phyloP scores from a whole-genome alignment of 1,140 invertebrate species.

The Ruditapes philippinarum region DNA sequence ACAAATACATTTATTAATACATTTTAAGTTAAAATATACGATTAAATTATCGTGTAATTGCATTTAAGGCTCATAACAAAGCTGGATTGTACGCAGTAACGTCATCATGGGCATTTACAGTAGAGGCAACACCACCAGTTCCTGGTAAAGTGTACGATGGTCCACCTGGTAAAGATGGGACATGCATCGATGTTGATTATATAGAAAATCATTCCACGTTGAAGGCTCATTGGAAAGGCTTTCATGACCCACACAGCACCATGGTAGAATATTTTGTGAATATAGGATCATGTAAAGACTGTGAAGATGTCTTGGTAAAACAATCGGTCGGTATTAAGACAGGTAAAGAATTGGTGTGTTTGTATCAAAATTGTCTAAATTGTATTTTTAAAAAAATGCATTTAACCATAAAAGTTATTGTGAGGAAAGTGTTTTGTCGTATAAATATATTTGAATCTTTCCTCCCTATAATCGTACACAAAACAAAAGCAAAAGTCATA shows the following conservation, averaged over 20 bases:
- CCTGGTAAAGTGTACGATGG: constrained; percentile 70
- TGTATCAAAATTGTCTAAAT: neutral
- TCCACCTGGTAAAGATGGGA: neutral
- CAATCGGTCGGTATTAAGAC: constrained; percentile 38
- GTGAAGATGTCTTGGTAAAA: constrained; percentile 64
- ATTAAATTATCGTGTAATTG: too few relatives aligned
- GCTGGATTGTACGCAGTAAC: constrained; percentile 53
- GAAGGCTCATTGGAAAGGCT: constrained; percentile 61
- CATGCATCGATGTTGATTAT: constrained; percentile 29
- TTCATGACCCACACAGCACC: constrained; percentile 61
- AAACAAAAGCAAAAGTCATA: too few relatives aligned
- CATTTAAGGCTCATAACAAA: constrained; percentile 67
- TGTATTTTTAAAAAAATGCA: too few relatives aligned
- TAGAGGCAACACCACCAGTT: constrained; percentile 59
- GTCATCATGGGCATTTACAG: constrained; percentile 44
- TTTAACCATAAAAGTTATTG: too few relatives aligned
- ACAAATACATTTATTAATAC: too few relatives aligned
- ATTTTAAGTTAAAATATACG: too few relatives aligned
- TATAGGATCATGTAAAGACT: constrained; percentile 67
- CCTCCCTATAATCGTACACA: too few relatives aligned
- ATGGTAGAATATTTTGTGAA: constrained; percentile 56
- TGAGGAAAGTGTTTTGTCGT: too few relatives aligned
- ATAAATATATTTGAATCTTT: too few relatives aligned
- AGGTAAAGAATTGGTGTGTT: too few relatives aligned
- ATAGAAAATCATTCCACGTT: neutral